Base-by-base conservation (phyloP, 2,888 invertebrate species). In the Drosophila fulvimacula region DNA sequence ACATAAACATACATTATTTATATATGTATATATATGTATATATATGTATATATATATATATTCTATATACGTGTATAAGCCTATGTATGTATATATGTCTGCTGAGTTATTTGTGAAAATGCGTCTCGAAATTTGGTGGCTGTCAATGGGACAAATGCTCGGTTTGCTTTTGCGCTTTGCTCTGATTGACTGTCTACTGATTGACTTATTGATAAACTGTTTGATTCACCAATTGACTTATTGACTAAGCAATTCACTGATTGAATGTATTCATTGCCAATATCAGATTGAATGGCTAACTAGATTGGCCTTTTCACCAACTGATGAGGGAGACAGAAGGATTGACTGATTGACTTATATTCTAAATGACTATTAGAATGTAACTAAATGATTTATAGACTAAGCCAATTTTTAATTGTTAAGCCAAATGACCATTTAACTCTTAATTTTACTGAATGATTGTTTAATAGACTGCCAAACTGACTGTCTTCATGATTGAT, bases 121-220 rank as follows among this genome's bases (percentile, higher is more conserved):
- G 55, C 36, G 39, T 44, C 44, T 56, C 59, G 38, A 41, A 44
- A 48, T 73, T 65, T 65, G 70, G 56, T 65, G 65, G 57, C 75
- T 73, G 70, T 70, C 70, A 69, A 69, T 34, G 53, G 36, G 15
- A 46, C 15, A 27, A 73, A 52, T 42, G 24, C 19, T 27, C 19
- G 30, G 34, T 32, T 39, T 59, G 41, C 39, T 46, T 24, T 53
- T n/a, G 24, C 38, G 38, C 11, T 21, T 34, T 19, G 49, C 19
- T 6, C 27, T 39, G 38, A 53, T 17, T 38, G 52, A 24, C 13
- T 11, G 52, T 24, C 24, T 15, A 11, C 6, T 11, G 11, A 52
- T 11, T 24, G 41, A 32, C 24, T 6, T n/a, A 52, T n/a, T 1
- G 36, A 38, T 24, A n/a, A 36, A 27, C 52, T 27, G 27, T 0